Base-by-base conservation (phyloP, 2,113 vertebrate genomes). In the Alces alces region DNA sequence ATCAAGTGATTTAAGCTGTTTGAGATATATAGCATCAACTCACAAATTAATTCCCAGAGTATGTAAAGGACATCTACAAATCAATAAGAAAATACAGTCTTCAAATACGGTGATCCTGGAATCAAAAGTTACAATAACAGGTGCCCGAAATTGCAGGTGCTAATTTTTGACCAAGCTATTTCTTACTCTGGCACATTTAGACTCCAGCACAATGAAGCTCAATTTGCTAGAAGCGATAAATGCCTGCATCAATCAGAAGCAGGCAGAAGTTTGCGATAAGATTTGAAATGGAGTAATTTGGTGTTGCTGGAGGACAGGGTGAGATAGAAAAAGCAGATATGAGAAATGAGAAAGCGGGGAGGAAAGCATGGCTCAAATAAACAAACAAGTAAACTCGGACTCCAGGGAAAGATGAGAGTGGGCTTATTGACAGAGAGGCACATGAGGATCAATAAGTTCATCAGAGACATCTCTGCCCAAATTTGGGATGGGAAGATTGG, bases 171-270 rank as follows among this genome's bases (percentile, higher is more conserved):
- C 95, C 39, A 88, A 58, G 93, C 94, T 90, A 5, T 88, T 98
- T 95, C 97, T 97, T 92, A 87, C 91, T 50, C 30, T 43, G 25
- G 39, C 93, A 96, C 93, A 83, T 95, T 87, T 93, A 92, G 45
- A 30, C 57, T 0, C 0, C 36, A 89, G 55, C 70, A 50, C 14
- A 39, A 43, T 93, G 19, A 57, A 92, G 14, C 64, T 95, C 64
- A 66, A 90, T 97, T 97, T 98, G 87, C 93, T 96, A 64, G 91
- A 66, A 95, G 92, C 82, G 88, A 94, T 97, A 97, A 97, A 96
- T 91, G 95, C 73, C 78, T 64, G 6, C 30, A 80, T 97, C 97
- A 94, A 94, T 97, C 97, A 94, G 95, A 97, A 96, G 73, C 61
- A 58, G 84, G 97, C 87, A 92, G 92, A 95, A 45, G 90, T 85